Conservation (phyloP, 2,113 vertebrate species). For the Arvicanthis niloticus region DNA sequence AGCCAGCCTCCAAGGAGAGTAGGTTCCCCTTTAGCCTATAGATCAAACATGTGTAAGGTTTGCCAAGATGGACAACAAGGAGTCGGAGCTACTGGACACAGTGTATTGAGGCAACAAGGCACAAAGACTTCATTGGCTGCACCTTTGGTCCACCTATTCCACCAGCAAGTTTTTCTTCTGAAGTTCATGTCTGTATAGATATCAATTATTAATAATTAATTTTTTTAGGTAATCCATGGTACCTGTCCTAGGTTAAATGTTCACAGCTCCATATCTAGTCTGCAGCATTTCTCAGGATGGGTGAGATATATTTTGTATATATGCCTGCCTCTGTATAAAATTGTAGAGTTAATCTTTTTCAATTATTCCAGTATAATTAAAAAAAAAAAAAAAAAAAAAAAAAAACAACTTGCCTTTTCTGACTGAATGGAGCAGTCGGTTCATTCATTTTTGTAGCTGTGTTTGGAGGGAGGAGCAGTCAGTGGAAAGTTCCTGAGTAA, state of each 20-base stretch:
- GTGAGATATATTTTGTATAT: not conserved
- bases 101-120: not conserved
- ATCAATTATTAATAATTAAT: not conserved
- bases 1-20: not conserved
- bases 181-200: not conserved
- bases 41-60: not conserved
- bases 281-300: not conserved
- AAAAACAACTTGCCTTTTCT: not conserved
- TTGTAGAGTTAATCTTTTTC: not conserved
- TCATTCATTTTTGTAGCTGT: not conserved
- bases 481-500: not conserved
- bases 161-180: not conserved
- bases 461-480: not conserved
- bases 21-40: not conserved
- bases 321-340: not conserved
- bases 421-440: not conserved
- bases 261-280: not conserved
- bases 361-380: not conserved
- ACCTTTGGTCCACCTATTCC: not conserved
- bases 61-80: not conserved
- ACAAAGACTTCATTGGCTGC: not conserved
- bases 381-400: too few species aligned
- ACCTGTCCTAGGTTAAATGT: not conserved
- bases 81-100: not conserved
- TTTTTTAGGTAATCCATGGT: slow-evolving; percentile 22